Percentiles rank a stretch among this genome's conserved stretches.
Evolutionary conservation across 1,140 invertebrate genomes (phyloP).

Genomic region (Panagrolaimus sp.): DNA sequence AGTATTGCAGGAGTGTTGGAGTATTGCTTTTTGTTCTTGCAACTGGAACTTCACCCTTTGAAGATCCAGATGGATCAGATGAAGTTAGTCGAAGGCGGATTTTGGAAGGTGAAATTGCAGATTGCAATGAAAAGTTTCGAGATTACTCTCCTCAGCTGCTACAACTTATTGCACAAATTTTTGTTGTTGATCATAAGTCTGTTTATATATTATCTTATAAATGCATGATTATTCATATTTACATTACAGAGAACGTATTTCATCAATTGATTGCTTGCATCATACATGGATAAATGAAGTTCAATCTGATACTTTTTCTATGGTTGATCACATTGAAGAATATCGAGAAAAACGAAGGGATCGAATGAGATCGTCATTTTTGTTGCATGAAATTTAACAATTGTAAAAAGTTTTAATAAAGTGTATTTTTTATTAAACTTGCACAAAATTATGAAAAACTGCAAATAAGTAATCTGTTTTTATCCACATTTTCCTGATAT

Average conservation of each 20-base stretch:
- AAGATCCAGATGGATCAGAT: slow-evolving; percentile 11
- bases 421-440: too few species aligned
- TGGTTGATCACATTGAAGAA: slow-evolving; percentile 14
- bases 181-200: slow-evolving; percentile 12
- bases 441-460: too few species aligned
- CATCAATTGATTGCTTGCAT: background rate
- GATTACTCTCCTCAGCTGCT: background rate
- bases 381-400: slow-evolving; percentile 7
- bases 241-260: background rate
- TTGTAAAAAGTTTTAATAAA: background rate
- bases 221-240: background rate
- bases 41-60: background rate
- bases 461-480: too few species aligned
- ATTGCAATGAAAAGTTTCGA: background rate
- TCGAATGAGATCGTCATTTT: slow-evolving; percentile 7
- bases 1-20: too few species aligned
- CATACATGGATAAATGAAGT: background rate
- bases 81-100: background rate
- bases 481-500: too few species aligned
- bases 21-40: slow-evolving; percentile 11
- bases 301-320: background rate
- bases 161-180: background rate
- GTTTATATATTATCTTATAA: background rate
- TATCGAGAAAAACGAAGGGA: slow-evolving; percentile 1
- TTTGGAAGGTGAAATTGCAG: slow-evolving; percentile 6